These are phyloP conservation scores for Athetis lepigone DNA, from an alignment of 2,888 invertebrate genomes.

Conservation along the genomic window DNA sequence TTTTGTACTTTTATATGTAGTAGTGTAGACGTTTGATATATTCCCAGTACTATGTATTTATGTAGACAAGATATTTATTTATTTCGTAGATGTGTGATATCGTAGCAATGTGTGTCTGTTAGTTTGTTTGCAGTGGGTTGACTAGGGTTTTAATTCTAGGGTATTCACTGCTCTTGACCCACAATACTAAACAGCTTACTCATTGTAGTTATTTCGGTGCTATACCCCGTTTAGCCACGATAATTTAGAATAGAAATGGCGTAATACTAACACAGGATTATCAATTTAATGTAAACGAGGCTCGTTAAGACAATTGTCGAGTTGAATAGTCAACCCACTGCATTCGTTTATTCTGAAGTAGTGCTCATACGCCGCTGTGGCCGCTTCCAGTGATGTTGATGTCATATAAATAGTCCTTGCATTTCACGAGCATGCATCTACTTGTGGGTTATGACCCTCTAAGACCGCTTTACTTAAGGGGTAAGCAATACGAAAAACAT, in stretches of 20 bases:
- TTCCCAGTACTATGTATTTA: constrained; percentile 33
- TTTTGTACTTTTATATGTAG: constrained; percentile 15
- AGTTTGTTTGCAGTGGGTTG: constrained; percentile 34
- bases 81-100: constrained; percentile 33
- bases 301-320: constrained; percentile 24
- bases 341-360: constrained; percentile 7
- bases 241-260: constrained; percentile 38
- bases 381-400: constrained; percentile 57
- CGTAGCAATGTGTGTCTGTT: constrained; percentile 40
- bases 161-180: constrained; percentile 18
- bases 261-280: constrained; percentile 12
- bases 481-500: too few relatives aligned
- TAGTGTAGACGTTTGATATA: constrained; percentile 7
- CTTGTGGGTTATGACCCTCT: too few relatives aligned
- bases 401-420: constrained; percentile 23
- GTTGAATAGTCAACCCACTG: constrained; percentile 22
- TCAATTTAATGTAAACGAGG: constrained; percentile 23
- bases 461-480: too few relatives aligned
- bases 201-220: constrained; percentile 25
- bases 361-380: constrained; percentile 12
- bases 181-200: constrained; percentile 7
- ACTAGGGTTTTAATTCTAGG: constrained; percentile 9
- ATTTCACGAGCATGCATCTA: background rate
- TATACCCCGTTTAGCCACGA: constrained; percentile 17
- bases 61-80: constrained; percentile 29